Conservation (phyloP, 2,888 invertebrate genomes). For the Troides aeacus region DNA sequence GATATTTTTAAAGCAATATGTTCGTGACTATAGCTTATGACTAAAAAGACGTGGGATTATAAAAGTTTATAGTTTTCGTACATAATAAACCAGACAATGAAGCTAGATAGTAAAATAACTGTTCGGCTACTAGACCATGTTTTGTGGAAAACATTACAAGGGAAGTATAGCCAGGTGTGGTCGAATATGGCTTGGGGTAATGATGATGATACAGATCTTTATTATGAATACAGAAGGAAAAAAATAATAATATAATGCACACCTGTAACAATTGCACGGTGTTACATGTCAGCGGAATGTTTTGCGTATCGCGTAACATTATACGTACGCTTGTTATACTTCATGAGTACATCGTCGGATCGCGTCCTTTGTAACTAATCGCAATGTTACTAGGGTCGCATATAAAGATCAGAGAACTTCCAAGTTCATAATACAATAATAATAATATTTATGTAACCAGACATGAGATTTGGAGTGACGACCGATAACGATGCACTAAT, state of each 20-base stretch:
- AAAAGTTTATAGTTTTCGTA: neutral
- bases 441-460: neutral
- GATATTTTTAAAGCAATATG: too few species aligned
- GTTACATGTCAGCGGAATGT: neutral
- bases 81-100: neutral
- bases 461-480: neutral
- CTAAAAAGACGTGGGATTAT: neutral
- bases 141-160: too few species aligned
- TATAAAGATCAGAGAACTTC: neutral
- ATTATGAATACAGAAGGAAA: neutral
- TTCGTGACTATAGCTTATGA: too few species aligned
- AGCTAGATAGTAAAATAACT: too few species aligned
- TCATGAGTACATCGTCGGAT: neutral
- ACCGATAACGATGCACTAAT: neutral
- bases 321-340: neutral
- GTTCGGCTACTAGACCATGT: too few species aligned
- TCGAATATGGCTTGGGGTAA: too few species aligned
- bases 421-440: neutral
- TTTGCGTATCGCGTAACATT: neutral
- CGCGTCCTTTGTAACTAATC: neutral
- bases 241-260: neutral
- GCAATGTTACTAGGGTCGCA: neutral
- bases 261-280: neutral
- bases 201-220: neutral
- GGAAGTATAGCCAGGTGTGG: too few species aligned